Percentiles rank a stretch among this genome's conserved stretches.
These are phyloP conservation scores for Carassius gibelio DNA, from an alignment of 2,113 vertebrate species.

Conservation along the genomic window DNA sequence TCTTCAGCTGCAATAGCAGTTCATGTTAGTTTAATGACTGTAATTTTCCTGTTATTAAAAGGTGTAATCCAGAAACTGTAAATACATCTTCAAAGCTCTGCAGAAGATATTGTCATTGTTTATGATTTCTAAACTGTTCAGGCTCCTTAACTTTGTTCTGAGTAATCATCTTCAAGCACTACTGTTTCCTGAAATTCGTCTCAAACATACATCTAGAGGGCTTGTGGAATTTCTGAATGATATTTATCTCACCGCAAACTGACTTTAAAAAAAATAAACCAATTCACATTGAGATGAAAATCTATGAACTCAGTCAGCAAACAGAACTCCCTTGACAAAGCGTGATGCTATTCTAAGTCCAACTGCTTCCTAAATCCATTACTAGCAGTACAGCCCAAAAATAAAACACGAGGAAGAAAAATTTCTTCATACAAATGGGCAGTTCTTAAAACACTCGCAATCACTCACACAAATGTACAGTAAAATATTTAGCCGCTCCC, in stretches of 20 bases:
- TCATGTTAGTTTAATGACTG: not conserved
- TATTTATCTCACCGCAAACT: not conserved
- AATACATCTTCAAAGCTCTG: constrained; percentile 11
- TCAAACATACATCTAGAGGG: not conserved
- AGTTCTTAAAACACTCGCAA: not conserved
- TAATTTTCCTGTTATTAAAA: constrained; percentile 15
- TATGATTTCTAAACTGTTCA: not conserved
- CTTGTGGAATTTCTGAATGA: not conserved
- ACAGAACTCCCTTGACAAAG: constrained; percentile 25
- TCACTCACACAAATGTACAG: constrained; percentile 41
- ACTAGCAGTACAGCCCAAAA: constrained; percentile 18
- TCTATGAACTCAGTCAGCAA: constrained; percentile 6
- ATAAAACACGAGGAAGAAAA: constrained; percentile 37
- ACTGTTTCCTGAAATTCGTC: not conserved
- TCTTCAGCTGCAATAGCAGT: not conserved
- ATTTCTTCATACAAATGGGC: constrained; percentile 39
- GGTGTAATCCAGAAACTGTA: not conserved
- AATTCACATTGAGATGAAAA: not conserved
- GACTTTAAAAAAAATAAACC: constrained; percentile 1
- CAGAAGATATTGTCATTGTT: not conserved
- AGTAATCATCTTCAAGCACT: not conserved
- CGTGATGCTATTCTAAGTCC: not conserved
- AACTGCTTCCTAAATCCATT: constrained; percentile 23
- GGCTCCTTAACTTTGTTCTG: not conserved
- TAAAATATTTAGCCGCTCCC: constrained; percentile 74